phyloP scores from a whole-genome alignment of 1,140 invertebrate species.

The Tetragnatha versicolor region DNA sequence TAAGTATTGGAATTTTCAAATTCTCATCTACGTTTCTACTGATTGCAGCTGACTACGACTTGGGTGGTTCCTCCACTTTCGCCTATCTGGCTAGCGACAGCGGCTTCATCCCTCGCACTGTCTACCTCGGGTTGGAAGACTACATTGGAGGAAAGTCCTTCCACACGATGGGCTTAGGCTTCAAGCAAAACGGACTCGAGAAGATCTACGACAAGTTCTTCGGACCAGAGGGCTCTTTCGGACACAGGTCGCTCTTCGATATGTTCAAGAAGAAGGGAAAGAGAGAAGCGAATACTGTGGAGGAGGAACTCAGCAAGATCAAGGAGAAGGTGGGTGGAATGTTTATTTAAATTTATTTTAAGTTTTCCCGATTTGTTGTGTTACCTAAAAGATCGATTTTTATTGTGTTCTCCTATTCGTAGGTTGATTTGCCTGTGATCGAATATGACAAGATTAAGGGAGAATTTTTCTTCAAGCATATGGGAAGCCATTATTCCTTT shows the following conservation, averaged over 20 bases:
- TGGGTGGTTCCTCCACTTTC: conserved; percentile 51
- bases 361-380: neutral
- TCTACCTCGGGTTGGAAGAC: conserved; percentile 45
- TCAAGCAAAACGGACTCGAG: conserved; percentile 45
- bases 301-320: conserved; percentile 54
- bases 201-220: conserved; percentile 53
- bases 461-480: conserved; percentile 37
- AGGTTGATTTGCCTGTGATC: conserved; percentile 26
- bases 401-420: conserved; percentile 13
- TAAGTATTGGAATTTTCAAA: too few relatives aligned
- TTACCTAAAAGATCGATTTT: neutral
- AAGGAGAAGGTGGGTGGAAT: conserved; percentile 44
- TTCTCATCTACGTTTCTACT: too few relatives aligned
- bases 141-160: conserved; percentile 45
- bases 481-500: conserved; percentile 39
- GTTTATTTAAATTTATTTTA: neutral
- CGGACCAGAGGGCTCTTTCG: conserved; percentile 43
- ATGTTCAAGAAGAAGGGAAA: conserved; percentile 40
- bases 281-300: conserved; percentile 23
- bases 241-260: conserved; percentile 49
- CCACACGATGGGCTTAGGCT: conserved; percentile 27
- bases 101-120: conserved; percentile 45
- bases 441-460: conserved; percentile 32
- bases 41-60: conserved; percentile 56
- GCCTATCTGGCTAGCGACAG: conserved; percentile 50